Conservation (phyloP, 2,888 invertebrate species). For the Tinea pellionella region DNA sequence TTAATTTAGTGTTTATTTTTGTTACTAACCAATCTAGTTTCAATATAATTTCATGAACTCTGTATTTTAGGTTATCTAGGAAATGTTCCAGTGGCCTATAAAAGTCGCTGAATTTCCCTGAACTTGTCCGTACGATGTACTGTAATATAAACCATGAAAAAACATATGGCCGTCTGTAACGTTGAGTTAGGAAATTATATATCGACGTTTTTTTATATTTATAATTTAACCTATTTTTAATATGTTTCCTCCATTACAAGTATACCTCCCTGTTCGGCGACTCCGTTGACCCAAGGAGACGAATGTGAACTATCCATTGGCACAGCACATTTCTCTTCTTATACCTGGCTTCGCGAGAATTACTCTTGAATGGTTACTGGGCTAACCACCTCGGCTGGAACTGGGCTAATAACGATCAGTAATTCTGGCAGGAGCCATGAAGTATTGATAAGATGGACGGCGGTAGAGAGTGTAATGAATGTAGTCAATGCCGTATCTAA, state of each 20-base stretch:
- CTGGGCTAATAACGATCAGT: too few species aligned
- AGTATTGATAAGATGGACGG: too few species aligned
- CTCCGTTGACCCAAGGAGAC: too few species aligned
- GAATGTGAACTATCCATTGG: too few species aligned
- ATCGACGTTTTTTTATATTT: background rate
- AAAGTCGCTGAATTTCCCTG: slow-evolving; percentile 6
- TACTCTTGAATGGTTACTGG: too few species aligned
- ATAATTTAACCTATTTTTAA: background rate
- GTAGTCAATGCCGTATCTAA: too few species aligned
- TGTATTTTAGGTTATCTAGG: background rate
- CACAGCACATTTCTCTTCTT: too few species aligned
- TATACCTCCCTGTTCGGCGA: too few species aligned
- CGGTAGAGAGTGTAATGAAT: background rate
- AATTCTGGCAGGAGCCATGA: too few species aligned
- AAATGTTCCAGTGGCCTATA: background rate
- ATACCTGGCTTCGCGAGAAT: too few species aligned
- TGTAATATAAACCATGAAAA: slow-evolving; percentile 6
- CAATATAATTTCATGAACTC: background rate
- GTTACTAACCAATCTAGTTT: background rate
- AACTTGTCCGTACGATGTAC: background rate
- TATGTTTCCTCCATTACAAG: background rate
- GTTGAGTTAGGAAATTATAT: background rate
- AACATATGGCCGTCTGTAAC: slow-evolving; percentile 5
- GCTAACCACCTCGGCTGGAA: too few species aligned
- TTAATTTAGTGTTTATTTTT: background rate